Percentiles rank a stretch among this genome's conserved stretches.
Conservation (phyloP, 2,113 vertebrate species). For the Entomyzon cyanotis region DNA sequence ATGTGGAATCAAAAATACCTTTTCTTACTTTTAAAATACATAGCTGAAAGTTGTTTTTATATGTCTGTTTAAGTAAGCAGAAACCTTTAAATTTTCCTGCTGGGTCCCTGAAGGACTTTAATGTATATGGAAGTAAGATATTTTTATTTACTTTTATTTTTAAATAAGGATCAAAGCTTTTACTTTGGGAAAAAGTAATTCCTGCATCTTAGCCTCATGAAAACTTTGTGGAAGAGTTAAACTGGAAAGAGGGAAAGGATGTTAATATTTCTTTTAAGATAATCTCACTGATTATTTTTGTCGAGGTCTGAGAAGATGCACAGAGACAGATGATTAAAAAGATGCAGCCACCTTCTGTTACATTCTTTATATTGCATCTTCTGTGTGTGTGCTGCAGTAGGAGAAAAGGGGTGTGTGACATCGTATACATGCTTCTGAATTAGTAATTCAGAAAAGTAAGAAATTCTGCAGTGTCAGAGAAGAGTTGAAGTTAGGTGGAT, state of each 20-base stretch:
- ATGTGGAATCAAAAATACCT: not conserved
- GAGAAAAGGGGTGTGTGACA: not conserved
- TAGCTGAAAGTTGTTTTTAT: not conserved
- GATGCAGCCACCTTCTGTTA: not conserved
- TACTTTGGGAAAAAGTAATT: not conserved
- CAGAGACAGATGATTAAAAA: not conserved
- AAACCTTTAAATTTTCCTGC: not conserved
- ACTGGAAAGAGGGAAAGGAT: not conserved
- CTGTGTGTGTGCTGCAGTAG: not conserved
- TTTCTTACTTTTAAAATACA: not conserved
- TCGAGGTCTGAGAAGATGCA: not conserved
- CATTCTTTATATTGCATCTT: not conserved
- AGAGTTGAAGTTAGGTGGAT: slow-evolving; percentile 30
- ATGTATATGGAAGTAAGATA: not conserved
- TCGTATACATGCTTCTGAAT: not conserved
- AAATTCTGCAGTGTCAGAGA: not conserved
- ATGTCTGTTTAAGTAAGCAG: not conserved
- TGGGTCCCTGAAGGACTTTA: not conserved
- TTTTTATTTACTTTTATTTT: not conserved
- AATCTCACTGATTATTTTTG: not conserved
- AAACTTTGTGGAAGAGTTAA: not conserved
- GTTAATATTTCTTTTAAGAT: not conserved
- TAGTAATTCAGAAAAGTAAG: not conserved
- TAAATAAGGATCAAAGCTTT: not conserved
- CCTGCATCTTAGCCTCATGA: not conserved